Evolutionary conservation across 2,113 vertebrate species (phyloP), one percentile per base, ranked within the genome.

Genomic region (Trematocara marginatum): DNA sequence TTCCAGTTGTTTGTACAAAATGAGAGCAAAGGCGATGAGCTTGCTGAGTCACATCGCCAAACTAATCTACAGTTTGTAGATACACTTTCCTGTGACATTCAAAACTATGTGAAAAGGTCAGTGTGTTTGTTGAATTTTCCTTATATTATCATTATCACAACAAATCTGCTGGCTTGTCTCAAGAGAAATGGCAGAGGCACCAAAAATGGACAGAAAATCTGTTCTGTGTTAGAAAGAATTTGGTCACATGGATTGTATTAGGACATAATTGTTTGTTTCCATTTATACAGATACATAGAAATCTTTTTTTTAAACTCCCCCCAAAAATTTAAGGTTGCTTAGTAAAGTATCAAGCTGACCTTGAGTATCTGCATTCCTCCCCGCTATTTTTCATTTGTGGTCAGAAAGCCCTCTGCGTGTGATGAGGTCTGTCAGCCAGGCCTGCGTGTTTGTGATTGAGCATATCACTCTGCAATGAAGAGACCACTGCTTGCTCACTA

Each of bases 401-500:
- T 78, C 74, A 86, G 69, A 86, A 88, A 49, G 79, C 52, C n/a
- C 79, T 86, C 38, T 80, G 78, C 74, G 69, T 89, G 20, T 79
- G 85, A 56, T 54, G 83, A 81, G 49, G 71, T 84, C 40, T 83
- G 20, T 86, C 47, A 59, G 59, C 38, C 56, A 80, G 54, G 61
- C 76, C 29, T 54, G 80, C 54, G 79, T 83, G 84, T 87, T 79
- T 80, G 53, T 90, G 82, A 82, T 66, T 38, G 79, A 78, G 85
- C 81, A 83, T 79, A 79, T 57, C 40, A 16, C 83, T 88, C 76
- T 53, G 89, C 74, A 81, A 84, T 89, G 71, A 88, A 89, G 66
- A 16, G 34, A 78, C 81, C 69, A 34, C 79, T 61, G 85, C 88
- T 88, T 83, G 10, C 57, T 84, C 80, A 51, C 74, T 49, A 86